phyloP scores from a whole-genome alignment of 2,797 vertebrate species.

The Eidolon dupreanum region DNA sequence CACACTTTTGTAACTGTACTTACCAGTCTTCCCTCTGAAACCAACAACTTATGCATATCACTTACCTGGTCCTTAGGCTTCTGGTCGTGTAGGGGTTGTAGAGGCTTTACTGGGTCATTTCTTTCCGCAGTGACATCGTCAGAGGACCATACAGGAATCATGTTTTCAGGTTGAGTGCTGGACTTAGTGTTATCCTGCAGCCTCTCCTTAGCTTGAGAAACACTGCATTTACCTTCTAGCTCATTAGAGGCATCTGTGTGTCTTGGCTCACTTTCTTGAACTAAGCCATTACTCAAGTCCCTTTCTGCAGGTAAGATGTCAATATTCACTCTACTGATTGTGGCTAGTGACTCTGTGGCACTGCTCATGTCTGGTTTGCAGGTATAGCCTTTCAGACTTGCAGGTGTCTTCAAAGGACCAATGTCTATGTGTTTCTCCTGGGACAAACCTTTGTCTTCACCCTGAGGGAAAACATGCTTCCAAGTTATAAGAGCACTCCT shows the following conservation, averaged over 20 bases:
- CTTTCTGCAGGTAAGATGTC: conserved; percentile 85
- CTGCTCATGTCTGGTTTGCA: conserved; percentile 80
- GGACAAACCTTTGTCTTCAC: conserved; percentile 84
- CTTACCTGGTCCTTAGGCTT: conserved; percentile 78
- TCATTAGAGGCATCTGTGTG: conserved; percentile 69
- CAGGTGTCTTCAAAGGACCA: conserved; percentile 68
- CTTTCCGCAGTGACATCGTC: conserved; percentile 71
- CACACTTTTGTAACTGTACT: neutral
- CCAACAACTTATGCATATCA: neutral
- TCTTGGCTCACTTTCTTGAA: conserved; percentile 68
- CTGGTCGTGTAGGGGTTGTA: conserved; percentile 78
- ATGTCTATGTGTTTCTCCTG: conserved; percentile 81
- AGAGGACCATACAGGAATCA: conserved; percentile 68
- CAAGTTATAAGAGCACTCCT: conserved; percentile 49
- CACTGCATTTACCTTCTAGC: conserved; percentile 77
- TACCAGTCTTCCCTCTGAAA: neutral
- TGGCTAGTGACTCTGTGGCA: conserved; percentile 87
- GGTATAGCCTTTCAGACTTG: conserved; percentile 68
- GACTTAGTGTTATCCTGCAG: conserved; percentile 66
- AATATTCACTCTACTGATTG: conserved; percentile 92
- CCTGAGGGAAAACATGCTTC: conserved; percentile 82
- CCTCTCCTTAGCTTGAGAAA: conserved; percentile 70
- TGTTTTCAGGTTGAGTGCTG: conserved; percentile 55
- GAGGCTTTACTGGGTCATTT: conserved; percentile 87
- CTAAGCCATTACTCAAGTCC: conserved; percentile 67